Evolutionary conservation across 1,140 invertebrate species (phyloP).

Genomic region (Cherax destructor): DNA sequence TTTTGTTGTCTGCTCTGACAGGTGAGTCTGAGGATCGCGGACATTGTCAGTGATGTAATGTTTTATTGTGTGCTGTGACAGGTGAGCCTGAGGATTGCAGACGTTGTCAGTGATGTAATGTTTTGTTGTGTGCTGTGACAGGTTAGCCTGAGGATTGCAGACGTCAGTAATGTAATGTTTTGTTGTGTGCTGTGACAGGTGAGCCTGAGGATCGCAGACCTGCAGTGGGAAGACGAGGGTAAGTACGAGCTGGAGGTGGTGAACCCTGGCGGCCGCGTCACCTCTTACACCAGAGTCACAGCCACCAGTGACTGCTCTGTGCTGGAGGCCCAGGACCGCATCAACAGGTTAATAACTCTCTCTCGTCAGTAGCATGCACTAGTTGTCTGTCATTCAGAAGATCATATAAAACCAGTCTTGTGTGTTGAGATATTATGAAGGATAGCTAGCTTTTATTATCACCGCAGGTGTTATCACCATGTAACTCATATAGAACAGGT

Average conservation of each 20-base stretch:
- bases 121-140: neutral
- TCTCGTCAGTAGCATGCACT: neutral
- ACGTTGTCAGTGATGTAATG: no score
- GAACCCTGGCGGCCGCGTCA: constrained; percentile 86
- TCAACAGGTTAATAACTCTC: constrained; percentile 57
- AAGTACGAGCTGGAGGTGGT: constrained; percentile 90
- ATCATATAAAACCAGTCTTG: no score
- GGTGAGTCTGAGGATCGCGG: no score
- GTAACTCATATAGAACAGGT: no score
- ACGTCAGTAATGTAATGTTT: no score
- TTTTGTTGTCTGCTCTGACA: no score
- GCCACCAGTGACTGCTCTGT: constrained; percentile 70
- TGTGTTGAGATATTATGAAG: no score
- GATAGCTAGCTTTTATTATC: no score
- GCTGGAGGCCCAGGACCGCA: constrained; percentile 68
- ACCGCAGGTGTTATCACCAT: no score
- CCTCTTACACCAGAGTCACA: constrained; percentile 87
- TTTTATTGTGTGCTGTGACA: neutral
- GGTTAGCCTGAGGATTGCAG: constrained; percentile 80
- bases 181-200: constrained; percentile 26
- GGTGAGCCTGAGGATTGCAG: constrained; percentile 80
- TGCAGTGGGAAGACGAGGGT: constrained; percentile 85
- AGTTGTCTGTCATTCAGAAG: neutral
- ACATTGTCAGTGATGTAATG: no score
- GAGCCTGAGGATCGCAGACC: constrained; percentile 81